A percentile compares a stretch with the other conserved stretches of the same genome.
phyloP scores from a whole-genome alignment of 2,113 vertebrate genomes.

The Syngnathus scovelli region DNA sequence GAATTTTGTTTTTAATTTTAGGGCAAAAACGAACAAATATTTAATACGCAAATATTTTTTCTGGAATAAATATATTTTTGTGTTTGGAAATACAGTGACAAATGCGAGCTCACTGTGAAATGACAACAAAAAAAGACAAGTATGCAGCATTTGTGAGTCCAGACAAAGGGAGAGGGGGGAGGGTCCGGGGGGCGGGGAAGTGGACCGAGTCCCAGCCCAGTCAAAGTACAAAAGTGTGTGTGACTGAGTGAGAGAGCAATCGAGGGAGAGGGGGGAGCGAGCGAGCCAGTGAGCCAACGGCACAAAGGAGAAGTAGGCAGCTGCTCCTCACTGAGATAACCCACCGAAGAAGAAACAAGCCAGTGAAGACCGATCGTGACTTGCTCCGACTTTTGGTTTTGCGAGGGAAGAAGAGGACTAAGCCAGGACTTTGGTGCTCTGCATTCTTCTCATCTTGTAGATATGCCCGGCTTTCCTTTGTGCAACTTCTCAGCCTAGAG shows the following conservation, averaged over 20 bases:
- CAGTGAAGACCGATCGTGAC: not conserved
- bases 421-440: not conserved
- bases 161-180: conserved; percentile 51
- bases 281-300: conserved; percentile 22
- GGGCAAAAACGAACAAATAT: too few relatives aligned
- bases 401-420: conserved; percentile 1
- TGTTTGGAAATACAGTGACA: not conserved
- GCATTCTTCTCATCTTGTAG: not conserved
- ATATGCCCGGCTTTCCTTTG: conserved; percentile 12
- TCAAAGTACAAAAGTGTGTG: conserved; percentile 41
- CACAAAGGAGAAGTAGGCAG: conserved; percentile 47
- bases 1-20: too few relatives aligned
- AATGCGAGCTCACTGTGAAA: not conserved
- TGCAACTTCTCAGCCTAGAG: conserved; percentile 21
- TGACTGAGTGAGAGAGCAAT: not conserved
- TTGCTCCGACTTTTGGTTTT: not conserved
- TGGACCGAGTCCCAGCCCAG: conserved; percentile 32
- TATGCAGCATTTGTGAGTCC: not conserved
- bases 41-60: too few relatives aligned
- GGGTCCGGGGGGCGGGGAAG: conserved; percentile 4
- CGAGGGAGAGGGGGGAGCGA: not conserved
- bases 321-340: conserved; percentile 11
- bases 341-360: not conserved
- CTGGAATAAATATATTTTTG: too few relatives aligned
- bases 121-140: conserved; percentile 20